Base-by-base conservation (phyloP, 2,888 invertebrate species). In the Ptychoptera albimana region DNA sequence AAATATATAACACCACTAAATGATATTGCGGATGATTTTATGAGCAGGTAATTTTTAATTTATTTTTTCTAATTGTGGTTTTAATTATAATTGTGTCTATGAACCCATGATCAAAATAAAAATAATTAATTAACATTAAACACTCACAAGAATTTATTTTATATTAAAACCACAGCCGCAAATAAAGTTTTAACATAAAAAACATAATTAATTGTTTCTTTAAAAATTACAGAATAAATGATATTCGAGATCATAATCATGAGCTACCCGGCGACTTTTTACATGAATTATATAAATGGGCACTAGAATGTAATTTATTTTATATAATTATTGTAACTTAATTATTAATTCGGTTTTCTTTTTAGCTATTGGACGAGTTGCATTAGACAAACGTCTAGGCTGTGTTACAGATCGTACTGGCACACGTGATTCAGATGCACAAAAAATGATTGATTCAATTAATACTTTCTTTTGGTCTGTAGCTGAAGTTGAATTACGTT, bases 201-300 rank as follows among this genome's bases (percentile, higher is more conserved):
- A 12, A 10, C 14, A 15, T 11, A 4, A 43, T 43, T 11, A 6
- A n/a, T 29, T 15, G 1, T 7, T 8, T 37, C n/a, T 31, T 31
- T 4, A 31, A 15, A 31, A 23, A 29, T 69, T 70, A 50, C 59
- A 81, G 82, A 64, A 75, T 82, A 67, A 76, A 77, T 54, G 63
- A 58, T 53, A 74, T 74, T 45, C 61, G 71, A 31, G 74, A 81
- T 52, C 70, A 71, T 43, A 70, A 75, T 44, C 70, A 74, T 8
- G 84, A 87, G 62, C 68, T 89, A 57, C 84, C 86, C 0, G 73
- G 72, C 29, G 80, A 88, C 58, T 88, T 92, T 57, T 78, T 84
- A 54, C 87, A 87, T 55, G 87, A 89, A 64, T 78, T 91, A 46
- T 85, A 87, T 62, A 82, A 87, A 58, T 93, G 93, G 93, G 86